A percentile compares a stretch with the other conserved stretches of the same genome.
phyloP scores from a whole-genome alignment of 2,888 invertebrate genomes.

The Sepioteuthis lessoniana region DNA sequence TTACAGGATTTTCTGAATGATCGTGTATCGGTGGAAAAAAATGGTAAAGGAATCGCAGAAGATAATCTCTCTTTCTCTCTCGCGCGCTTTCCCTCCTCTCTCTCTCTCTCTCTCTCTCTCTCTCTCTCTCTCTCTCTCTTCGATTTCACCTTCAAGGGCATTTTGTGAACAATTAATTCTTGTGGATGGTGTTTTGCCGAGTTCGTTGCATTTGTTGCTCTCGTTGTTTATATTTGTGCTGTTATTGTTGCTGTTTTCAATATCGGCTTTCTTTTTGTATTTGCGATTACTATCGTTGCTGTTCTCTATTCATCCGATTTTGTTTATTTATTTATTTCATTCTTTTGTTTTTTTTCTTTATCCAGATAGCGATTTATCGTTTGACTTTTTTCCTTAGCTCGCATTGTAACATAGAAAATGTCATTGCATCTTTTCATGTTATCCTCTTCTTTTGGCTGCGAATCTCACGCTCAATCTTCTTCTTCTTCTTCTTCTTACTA shows the following conservation, averaged over 20 bases:
- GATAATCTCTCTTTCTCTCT: background rate
- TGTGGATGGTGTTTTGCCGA: background rate
- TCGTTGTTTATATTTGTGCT: background rate
- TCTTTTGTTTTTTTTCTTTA: background rate
- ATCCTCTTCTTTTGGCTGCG: too few species aligned
- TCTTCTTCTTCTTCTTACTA: too few species aligned
- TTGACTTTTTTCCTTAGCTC: background rate
- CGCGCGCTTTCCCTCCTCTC: too few species aligned
- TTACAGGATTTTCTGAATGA: background rate
- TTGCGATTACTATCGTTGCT: background rate
- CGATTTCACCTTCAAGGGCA: background rate
- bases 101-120: background rate
- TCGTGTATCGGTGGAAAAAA: background rate
- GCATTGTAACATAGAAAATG: background rate
- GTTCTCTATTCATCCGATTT: background rate
- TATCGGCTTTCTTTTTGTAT: background rate
- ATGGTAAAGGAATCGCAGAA: background rate
- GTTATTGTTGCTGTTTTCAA: background rate
- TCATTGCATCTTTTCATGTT: background rate
- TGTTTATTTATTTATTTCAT: background rate
- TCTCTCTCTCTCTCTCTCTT: background rate
- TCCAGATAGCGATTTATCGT: background rate
- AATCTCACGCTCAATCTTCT: too few species aligned
- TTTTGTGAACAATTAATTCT: slow-evolving; percentile 33
- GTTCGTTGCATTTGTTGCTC: background rate